Conservation (phyloP, 2,797 vertebrate genomes). For the Diplodus puntazzo region DNA sequence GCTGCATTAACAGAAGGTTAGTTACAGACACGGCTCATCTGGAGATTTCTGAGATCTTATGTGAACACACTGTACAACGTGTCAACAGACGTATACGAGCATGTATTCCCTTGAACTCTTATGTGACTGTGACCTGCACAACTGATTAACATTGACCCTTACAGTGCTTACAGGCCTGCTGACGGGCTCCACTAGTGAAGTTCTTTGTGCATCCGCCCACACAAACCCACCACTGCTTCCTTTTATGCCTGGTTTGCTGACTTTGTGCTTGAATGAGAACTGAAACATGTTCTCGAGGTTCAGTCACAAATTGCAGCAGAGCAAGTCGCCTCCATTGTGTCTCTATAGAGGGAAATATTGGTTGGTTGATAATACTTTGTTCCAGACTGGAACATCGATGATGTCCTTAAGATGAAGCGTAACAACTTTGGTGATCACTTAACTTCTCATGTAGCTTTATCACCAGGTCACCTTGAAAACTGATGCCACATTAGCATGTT, state of each 20-base stretch:
- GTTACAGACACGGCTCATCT: slow-evolving; percentile 19
- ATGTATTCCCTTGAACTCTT: neutral
- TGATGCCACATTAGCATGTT: no score
- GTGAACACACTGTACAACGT: neutral
- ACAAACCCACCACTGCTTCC: neutral
- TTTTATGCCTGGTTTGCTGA: neutral
- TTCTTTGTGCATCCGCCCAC: neutral
- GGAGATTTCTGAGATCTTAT: slow-evolving; percentile 6
- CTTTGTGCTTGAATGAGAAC: neutral
- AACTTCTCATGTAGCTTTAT: neutral
- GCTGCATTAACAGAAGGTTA: slow-evolving; percentile 30
- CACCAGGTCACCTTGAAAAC: neutral
- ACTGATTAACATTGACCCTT: neutral
- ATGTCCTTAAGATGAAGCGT: neutral
- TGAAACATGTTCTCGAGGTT: neutral
- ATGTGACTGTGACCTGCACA: neutral
- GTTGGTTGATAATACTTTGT: no score
- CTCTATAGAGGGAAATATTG: no score
- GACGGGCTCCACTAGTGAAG: neutral
- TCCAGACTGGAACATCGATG: no score
- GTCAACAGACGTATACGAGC: neutral
- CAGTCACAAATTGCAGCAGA: neutral
- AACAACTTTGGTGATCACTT: neutral
- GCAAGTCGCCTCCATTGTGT: neutral
- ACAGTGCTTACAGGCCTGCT: neutral